Percentiles rank a stretch among this genome's conserved stretches.
phyloP scores from a whole-genome alignment of 2,888 invertebrate genomes.

The Epinotia bilunana region DNA sequence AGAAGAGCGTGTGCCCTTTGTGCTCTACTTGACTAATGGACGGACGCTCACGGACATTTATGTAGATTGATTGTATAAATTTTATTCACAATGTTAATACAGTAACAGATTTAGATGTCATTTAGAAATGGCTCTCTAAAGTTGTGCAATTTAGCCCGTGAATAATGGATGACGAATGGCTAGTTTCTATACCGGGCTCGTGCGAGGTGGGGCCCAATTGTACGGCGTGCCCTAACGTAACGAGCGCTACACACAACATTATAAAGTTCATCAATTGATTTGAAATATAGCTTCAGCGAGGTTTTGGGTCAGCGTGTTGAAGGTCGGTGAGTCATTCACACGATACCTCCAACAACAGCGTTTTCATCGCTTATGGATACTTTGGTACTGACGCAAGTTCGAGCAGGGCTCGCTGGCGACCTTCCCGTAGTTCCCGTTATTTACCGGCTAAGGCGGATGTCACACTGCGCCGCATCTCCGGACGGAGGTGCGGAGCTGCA shows the following conservation, averaged over 20 bases:
- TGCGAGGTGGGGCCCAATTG: conserved; percentile 77
- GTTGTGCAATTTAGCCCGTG: conserved; percentile 84
- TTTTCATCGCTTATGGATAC: conserved; percentile 38
- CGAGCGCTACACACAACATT: conserved; percentile 33
- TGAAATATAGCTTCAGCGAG: conserved; percentile 28
- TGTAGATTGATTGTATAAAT: conserved; percentile 85
- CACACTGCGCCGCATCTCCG: too few species aligned
- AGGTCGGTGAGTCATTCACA: conserved; percentile 28
- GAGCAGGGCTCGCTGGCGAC: neutral
- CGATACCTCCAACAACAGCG: conserved; percentile 28
- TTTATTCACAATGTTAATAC: conserved; percentile 85
- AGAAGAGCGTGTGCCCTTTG: conserved; percentile 84
- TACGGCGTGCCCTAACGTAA: conserved; percentile 57
- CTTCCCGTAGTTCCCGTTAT: too few species aligned
- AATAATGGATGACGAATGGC: conserved; percentile 83
- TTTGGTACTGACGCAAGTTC: neutral
- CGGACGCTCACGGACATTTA: conserved; percentile 84
- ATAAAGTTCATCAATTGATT: conserved; percentile 37
- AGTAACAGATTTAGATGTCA: conserved; percentile 85
- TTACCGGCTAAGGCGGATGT: too few species aligned
- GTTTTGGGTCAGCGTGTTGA: conserved; percentile 23
- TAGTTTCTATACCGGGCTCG: conserved; percentile 74
- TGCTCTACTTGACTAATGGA: conserved; percentile 83
- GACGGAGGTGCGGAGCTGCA: too few species aligned
- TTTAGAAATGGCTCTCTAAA: conserved; percentile 85